Evolutionary conservation across 2,113 vertebrate genomes (phyloP), one percentile per base, ranked within the genome.

Genomic region (Urocitellus parryii): DNA sequence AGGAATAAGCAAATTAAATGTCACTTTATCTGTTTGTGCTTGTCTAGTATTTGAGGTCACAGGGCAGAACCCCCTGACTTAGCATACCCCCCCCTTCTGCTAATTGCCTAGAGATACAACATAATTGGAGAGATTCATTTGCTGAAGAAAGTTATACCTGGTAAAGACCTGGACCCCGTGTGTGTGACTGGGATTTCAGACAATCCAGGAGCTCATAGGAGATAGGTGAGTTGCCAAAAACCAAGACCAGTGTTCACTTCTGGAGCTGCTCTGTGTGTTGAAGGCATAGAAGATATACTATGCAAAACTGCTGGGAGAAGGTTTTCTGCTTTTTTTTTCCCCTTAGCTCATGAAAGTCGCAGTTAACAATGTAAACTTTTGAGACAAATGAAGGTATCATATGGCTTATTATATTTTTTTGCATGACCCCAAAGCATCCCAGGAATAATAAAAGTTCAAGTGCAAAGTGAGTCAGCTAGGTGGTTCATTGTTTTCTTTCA

Each of bases 391-490:
- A 92, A 74, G n/a, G 4, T 61, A 32, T 48, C 37, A 68, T 39
- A 34, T 27, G 32, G 39, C 83, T 94, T 93, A 24, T 74, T 85
- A 45, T 76, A 74, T 17, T n/a, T 61, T 61, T 61, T 79, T 76
- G 42, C 42, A 24, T 34, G 73, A 72, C 37, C 42, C 78, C 27
- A 45, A 72, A 45, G 17, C 58, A 77, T 81, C 72, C n/a, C 37
- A 83, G 92, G 72, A 94, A 94, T 51, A 95, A 20, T 63, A 27
- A 17, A 89, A 73, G 34, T 65, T 93, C 61, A 79, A 80, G 83
- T 76, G 51, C 82, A 80, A 20, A 51, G 88, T 56, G 24, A 58
- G 72, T 32, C 51, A 76, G 45, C 5, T 18, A 63, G 27, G 45
- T 32, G n/a, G 48, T 29, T 79, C 42, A 27, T 34, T 48, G 6